A percentile compares a stretch with the other conserved stretches of the same genome.
Evolutionary conservation across 1,140 invertebrate genomes (phyloP).

Genomic region (Formica exsecta): DNA sequence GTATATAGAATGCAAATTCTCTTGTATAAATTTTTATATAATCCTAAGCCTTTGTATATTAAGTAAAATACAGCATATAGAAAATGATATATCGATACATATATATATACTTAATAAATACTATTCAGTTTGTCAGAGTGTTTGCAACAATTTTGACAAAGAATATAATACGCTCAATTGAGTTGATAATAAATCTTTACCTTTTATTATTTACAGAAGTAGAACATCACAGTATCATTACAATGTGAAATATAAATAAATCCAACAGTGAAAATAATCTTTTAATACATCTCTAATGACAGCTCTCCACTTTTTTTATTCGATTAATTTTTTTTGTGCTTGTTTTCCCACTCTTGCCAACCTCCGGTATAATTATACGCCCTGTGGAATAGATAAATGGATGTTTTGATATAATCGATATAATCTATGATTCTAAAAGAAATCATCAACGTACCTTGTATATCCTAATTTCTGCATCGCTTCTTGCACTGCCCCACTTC

Average conservation of each 20-base stretch:
- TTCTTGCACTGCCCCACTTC: conserved; percentile 88
- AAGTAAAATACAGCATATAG: neutral
- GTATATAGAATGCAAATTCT: neutral
- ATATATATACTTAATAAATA: conserved; percentile 27
- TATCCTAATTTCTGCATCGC: conserved; percentile 88
- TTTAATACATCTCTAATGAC: neutral
- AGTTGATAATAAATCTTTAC: neutral
- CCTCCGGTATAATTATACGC: conserved; percentile 83
- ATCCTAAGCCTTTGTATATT: conserved; percentile 22
- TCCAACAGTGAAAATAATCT: neutral
- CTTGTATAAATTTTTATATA: conserved; percentile 15
- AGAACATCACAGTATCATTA: neutral
- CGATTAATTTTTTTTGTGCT: conserved; percentile 52
- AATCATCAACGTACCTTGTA: conserved; percentile 85
- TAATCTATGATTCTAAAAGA: neutral
- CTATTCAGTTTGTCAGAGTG: neutral
- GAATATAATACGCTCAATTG: neutral
- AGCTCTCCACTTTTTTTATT: neutral
- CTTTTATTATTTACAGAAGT: conserved; percentile 14
- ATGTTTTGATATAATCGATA: neutral
- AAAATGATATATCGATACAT: neutral
- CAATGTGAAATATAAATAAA: neutral
- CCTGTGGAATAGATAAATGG: conserved; percentile 74
- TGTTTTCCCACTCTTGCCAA: conserved; percentile 83
- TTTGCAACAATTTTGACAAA: neutral